Base-by-base conservation (phyloP, 2,797 vertebrate species). In the Gallinago nigripennis region DNA sequence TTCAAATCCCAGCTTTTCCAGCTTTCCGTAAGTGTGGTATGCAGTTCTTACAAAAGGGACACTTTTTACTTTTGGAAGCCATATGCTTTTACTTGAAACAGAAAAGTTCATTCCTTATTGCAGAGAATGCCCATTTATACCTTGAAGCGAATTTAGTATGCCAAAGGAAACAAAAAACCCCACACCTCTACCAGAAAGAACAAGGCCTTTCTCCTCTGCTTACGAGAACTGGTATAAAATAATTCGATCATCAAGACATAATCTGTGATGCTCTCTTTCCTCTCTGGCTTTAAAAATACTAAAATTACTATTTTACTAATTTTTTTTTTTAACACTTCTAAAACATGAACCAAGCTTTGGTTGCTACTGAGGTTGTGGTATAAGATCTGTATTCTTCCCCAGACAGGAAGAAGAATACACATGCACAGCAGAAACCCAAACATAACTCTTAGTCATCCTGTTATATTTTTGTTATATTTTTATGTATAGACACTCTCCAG, bases 41-140 rank as follows among this genome's bases (percentile, higher is more conserved):
- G 57, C 3, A 48, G 16, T 58, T 63, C 41, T 58, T 53, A 35
- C 0, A 0, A 50, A 61, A 46, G 31, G 2, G 23, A 73, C 4
- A 45, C 1, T 31, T 60, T 6, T 43, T 48, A 16, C 6, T 31
- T 84, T 53, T 3, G 2, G 43, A 86, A 75, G 24, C 6, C 35
- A 3, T 45, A 39, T 0, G 0, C 6, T 80, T 75, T 31, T 60
- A 61, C 18, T 33, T 33, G 27, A 92, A 89, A 68, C 2, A 51
- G 3, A 73, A 45, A 4, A 78, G 17, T 41, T 72, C 0, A 19
- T 16, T 71, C 8, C 16, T 45, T 43, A 27, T 16, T 60, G 68
- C 9, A 51, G 39, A 46, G 19, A 61, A 86, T 15, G 12, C 9
- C 1, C 4, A 31, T 28, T 37, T 65, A 60, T 10, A 37, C 21